Conservation (phyloP, 2,113 vertebrate species). For the Dipodomys merriami region DNA sequence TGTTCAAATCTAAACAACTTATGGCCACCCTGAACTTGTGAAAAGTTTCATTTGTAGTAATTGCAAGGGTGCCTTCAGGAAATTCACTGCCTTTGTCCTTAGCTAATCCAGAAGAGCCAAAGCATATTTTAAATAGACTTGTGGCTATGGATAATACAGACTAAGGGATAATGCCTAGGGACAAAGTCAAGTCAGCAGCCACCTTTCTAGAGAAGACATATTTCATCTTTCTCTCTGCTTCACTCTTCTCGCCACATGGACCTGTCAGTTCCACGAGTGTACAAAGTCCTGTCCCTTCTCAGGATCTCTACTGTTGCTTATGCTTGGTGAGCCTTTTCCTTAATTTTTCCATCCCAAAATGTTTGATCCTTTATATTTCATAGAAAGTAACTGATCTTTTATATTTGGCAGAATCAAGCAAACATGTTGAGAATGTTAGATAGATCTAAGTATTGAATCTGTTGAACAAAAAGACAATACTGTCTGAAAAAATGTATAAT, state of each 20-base stretch:
- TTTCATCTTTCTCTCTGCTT: background rate
- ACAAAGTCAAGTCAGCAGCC: background rate
- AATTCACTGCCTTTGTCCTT: too few relatives aligned
- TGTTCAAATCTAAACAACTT: background rate
- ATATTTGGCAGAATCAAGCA: background rate
- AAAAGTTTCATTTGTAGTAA: background rate
- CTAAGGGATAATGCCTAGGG: background rate
- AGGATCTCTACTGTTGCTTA: background rate
- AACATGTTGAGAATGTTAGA: background rate
- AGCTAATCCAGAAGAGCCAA: background rate
- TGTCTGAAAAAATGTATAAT: background rate
- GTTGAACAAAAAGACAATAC: background rate
- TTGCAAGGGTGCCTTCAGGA: background rate
- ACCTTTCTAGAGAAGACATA: background rate
- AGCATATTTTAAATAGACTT: background rate
- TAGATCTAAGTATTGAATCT: background rate
- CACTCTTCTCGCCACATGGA: background rate
- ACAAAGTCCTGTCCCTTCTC: background rate
- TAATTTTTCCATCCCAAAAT: background rate
- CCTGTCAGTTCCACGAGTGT: background rate
- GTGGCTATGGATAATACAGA: constrained; percentile 1
- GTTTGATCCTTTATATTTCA: background rate
- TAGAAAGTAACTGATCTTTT: background rate
- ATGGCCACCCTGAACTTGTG: background rate
- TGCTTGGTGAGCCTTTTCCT: background rate